A percentile compares a stretch with the other conserved stretches of the same genome.
phyloP scores from a whole-genome alignment of 35 echinoderm and acorn worm species.

The Ophioderma brevispina region DNA sequence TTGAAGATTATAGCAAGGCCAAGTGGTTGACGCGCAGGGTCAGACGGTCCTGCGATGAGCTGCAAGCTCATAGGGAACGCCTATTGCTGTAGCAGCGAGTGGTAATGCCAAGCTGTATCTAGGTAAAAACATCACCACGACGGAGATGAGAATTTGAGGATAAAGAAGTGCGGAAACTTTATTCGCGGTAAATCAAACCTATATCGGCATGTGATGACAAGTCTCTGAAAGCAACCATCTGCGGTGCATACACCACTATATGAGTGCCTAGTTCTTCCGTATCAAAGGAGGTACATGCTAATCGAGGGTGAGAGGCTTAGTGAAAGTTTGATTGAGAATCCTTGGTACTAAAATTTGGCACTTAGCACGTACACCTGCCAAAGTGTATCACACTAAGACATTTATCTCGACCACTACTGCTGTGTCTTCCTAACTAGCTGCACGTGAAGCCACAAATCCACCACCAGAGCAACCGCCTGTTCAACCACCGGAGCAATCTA shows the following conservation, averaged over 20 bases:
- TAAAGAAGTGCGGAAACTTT: neutral
- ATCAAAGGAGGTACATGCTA: neutral
- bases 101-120: neutral
- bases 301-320: neutral
- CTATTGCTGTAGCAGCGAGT: conserved; percentile 8
- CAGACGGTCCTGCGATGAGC: too few relatives aligned
- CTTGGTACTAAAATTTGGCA: neutral
- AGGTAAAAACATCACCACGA: neutral
- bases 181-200: neutral
- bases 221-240: neutral
- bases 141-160: neutral
- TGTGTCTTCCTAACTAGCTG: neutral
- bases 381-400: neutral
- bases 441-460: neutral
- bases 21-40: too few relatives aligned
- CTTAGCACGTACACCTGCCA: neutral
- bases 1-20: too few relatives aligned
- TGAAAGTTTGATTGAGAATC: neutral
- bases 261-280: neutral
- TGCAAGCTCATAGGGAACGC: neutral
- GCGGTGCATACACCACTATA: neutral
- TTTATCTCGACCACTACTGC: neutral
- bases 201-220: neutral
- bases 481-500: neutral
- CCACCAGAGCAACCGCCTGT: neutral